These are phyloP conservation scores for Nipponacmea schrenckii DNA, from an alignment of 2,888 invertebrate species.

Conservation along the genomic window DNA sequence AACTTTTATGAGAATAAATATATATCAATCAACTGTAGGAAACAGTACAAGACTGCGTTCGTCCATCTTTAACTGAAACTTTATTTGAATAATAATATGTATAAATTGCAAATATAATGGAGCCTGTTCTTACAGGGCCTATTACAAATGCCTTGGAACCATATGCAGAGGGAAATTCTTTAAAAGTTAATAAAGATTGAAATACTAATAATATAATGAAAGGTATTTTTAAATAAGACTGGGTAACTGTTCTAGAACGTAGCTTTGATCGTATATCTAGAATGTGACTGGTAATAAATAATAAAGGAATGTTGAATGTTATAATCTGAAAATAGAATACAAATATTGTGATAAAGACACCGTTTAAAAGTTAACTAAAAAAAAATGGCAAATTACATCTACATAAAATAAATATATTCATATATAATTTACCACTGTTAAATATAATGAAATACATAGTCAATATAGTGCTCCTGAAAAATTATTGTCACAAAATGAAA, in stretches of 20 bases:
- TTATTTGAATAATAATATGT: conserved; percentile 57
- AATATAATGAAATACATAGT: too few relatives aligned
- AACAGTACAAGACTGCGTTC: neutral
- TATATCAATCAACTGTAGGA: neutral
- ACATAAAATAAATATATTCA: too few relatives aligned
- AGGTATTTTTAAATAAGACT: conserved; percentile 42
- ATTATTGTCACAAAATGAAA: too few relatives aligned
- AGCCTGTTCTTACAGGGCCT: conserved; percentile 85
- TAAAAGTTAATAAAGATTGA: conserved; percentile 72
- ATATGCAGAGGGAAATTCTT: conserved; percentile 83
- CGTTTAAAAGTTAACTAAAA: too few relatives aligned
- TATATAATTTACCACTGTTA: too few relatives aligned
- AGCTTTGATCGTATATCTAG: conserved; percentile 72
- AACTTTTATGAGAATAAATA: neutral
- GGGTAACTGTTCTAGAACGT: conserved; percentile 17
- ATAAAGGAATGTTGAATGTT: conserved; percentile 82
- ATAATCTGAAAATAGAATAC: conserved; percentile 64
- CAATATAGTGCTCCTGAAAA: too few relatives aligned
- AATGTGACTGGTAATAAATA: conserved; percentile 77
- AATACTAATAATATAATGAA: conserved; percentile 66
- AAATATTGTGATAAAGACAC: too few relatives aligned
- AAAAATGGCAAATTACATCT: too few relatives aligned
- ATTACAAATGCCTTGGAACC: conserved; percentile 81
- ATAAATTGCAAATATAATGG: conserved; percentile 76
- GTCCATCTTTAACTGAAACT: neutral